Conservation (phyloP, 2,888 invertebrate species). For the Dolichopus griseipennis region DNA sequence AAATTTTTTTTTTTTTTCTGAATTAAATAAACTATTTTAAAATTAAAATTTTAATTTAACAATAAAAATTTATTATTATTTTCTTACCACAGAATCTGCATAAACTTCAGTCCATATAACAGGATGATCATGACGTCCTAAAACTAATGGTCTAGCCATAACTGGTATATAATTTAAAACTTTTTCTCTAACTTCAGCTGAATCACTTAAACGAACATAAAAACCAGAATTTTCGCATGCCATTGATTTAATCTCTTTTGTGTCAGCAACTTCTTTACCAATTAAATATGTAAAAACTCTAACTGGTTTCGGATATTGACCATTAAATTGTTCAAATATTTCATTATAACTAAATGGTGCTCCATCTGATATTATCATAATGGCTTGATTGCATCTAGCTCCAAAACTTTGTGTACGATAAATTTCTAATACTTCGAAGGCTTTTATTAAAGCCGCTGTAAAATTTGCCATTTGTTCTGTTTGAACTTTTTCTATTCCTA, state of each 20-base stretch:
- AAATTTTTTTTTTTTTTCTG: background rate
- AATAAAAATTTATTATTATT: background rate
- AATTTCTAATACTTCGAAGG: constrained; percentile 75
- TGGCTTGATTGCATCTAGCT: constrained; percentile 82
- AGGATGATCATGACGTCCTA: constrained; percentile 73
- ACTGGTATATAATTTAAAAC: constrained; percentile 94
- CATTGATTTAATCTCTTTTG: constrained; percentile 93
- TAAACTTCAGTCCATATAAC: constrained; percentile 97
- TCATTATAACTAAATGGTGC: constrained; percentile 90
- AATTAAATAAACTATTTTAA: background rate
- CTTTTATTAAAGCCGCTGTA: constrained; percentile 75
- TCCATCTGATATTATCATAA: constrained; percentile 98
- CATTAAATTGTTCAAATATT: constrained; percentile 85
- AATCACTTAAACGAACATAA: constrained; percentile 91
- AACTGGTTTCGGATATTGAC: constrained; percentile 71
- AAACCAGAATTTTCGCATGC: constrained; percentile 95
- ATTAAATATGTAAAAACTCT: constrained; percentile 97
- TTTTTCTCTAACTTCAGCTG: constrained; percentile 96
- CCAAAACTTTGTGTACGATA: constrained; percentile 56
- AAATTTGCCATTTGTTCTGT: constrained; percentile 92
- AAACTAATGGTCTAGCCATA: constrained; percentile 89
- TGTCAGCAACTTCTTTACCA: constrained; percentile 87
- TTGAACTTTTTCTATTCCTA: constrained; percentile 65
- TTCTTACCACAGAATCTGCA: constrained; percentile 74
- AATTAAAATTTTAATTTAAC: background rate